phyloP scores from a whole-genome alignment of 2,113 vertebrate genomes.

The Coryphaenoides rupestris region DNA sequence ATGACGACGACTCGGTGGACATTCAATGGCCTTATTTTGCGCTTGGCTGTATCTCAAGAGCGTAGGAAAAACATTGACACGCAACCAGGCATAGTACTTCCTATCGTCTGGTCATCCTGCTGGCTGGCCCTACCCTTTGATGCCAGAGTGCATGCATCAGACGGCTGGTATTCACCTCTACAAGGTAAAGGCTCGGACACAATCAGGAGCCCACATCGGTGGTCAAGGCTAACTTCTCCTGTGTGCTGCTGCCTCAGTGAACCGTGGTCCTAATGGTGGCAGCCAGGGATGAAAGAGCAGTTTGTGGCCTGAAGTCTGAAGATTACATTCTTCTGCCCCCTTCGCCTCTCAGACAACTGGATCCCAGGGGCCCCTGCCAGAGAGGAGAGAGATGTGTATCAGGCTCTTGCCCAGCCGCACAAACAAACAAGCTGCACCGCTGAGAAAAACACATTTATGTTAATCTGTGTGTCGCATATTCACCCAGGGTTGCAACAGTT shows the following conservation, averaged over 20 bases:
- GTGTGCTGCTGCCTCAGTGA: constrained; percentile 57
- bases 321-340: constrained; percentile 56
- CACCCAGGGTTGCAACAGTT: neutral
- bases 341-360: constrained; percentile 46
- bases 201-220: constrained; percentile 53
- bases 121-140: constrained; percentile 40
- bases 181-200: constrained; percentile 44
- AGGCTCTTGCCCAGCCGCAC: constrained; percentile 20
- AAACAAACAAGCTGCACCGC: constrained; percentile 65
- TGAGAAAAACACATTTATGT: constrained; percentile 41
- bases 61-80: constrained; percentile 1
- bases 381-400: constrained; percentile 52
- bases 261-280: constrained; percentile 62
- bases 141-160: constrained; percentile 27
- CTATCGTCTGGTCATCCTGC: constrained; percentile 42
- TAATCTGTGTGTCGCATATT: constrained; percentile 22
- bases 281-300: constrained; percentile 59
- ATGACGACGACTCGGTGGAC: too few relatives aligned
- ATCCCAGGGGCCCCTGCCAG: constrained; percentile 50
- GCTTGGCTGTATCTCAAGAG: too few relatives aligned
- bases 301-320: constrained; percentile 49
- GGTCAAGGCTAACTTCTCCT: constrained; percentile 62
- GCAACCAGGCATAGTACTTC: constrained; percentile 49
- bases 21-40: too few relatives aligned
- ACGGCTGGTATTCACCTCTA: constrained; percentile 42